These are phyloP conservation scores for Epirrita christyi DNA, from an alignment of 2,888 invertebrate genomes.

Conservation along the genomic window DNA sequence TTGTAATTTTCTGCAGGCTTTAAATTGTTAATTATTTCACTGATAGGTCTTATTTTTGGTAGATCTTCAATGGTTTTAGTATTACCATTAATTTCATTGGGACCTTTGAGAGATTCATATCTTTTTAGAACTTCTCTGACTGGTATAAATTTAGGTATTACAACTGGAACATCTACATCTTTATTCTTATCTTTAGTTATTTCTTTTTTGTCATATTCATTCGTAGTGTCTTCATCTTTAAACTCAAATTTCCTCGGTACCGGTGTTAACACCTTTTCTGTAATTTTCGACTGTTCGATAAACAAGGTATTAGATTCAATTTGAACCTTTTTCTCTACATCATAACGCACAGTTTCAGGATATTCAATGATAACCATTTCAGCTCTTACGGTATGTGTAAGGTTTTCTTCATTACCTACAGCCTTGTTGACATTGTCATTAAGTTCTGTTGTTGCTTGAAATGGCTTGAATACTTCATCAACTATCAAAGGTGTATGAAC, in stretches of 20 bases:
- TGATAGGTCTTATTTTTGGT: slow-evolving; percentile 12
- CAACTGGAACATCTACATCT: neutral
- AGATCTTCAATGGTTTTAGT: slow-evolving; percentile 2
- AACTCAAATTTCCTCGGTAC: slow-evolving; percentile 7
- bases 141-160: slow-evolving; percentile 15
- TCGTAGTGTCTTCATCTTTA: neutral
- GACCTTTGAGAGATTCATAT: slow-evolving; percentile 18
- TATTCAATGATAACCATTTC: slow-evolving; percentile 25
- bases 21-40: slow-evolving; percentile 12
- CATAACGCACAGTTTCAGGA: slow-evolving; percentile 23
- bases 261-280: slow-evolving; percentile 18
- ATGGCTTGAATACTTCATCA: slow-evolving; percentile 54
- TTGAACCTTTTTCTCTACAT: slow-evolving; percentile 22
- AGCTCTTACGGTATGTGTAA: slow-evolving; percentile 16
- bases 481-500: slow-evolving; percentile 57
- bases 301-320: slow-evolving; percentile 14
- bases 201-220: neutral
- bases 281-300: slow-evolving; percentile 3
- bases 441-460: slow-evolving; percentile 24
- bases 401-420: slow-evolving; percentile 19
- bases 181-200: neutral
- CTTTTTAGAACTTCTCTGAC: slow-evolving; percentile 21
- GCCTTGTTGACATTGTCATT: slow-evolving; percentile 17
- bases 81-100: slow-evolving; percentile 2
- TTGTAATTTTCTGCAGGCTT: slow-evolving; percentile 5